A percentile compares a stretch with the other conserved stretches of the same genome.
These are phyloP conservation scores for Xenops minutus DNA, from an alignment of 2,797 vertebrate genomes.

Conservation along the genomic window DNA sequence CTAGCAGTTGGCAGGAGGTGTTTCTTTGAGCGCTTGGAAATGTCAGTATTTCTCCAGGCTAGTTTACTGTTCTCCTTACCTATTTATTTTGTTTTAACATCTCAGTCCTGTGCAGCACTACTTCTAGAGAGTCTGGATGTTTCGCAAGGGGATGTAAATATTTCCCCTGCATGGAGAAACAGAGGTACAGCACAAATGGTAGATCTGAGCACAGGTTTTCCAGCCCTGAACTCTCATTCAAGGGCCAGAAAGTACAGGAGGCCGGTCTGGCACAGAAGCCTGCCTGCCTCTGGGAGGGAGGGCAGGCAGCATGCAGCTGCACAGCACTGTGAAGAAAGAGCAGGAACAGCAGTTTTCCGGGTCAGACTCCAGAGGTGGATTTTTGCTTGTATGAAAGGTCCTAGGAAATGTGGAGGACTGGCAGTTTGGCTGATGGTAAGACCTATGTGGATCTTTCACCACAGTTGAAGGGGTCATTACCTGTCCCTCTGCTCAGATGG, in stretches of 20 bases:
- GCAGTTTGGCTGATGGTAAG: not conserved
- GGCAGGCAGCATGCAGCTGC: not conserved
- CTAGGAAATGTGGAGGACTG: not conserved
- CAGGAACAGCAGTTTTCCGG: not conserved
- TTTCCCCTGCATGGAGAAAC: not conserved
- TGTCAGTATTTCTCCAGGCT: not conserved
- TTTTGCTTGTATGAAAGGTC: not conserved
- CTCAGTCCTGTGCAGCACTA: not conserved
- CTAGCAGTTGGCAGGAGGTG: not conserved
- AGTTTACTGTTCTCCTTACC: not conserved
- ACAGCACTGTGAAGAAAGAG: not conserved
- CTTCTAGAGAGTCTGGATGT: not conserved
- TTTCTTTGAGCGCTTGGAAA: not conserved
- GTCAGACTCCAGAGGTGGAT: not conserved
- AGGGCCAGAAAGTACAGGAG: not conserved
- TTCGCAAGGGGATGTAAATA: not conserved
- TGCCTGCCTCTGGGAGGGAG: not conserved
- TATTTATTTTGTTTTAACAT: not conserved
- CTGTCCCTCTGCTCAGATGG: not conserved
- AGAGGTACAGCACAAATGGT: not conserved
- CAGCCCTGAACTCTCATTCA: not conserved
- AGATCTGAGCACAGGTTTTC: not conserved
- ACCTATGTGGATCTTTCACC: not conserved
- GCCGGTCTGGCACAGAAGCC: not conserved
- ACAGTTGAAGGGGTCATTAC: not conserved